Evolutionary conservation across 64 coral and sea anemone species (phyloP).

Genomic region (Astreopora myriophthalma): DNA sequence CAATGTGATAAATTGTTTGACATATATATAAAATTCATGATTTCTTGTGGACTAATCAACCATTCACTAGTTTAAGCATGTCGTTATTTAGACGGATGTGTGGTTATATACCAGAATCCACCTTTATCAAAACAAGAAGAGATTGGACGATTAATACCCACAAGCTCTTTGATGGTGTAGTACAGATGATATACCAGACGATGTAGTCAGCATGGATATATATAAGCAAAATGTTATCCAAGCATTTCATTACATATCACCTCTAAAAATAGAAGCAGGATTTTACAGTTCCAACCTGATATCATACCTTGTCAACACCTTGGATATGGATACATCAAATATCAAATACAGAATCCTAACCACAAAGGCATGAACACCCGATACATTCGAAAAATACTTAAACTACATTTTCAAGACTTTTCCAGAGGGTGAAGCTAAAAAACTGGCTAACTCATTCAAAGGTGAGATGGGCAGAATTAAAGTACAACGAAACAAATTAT

Average conservation of each 20-base stretch:
- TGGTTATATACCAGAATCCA: neutral
- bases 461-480: conserved; percentile 14
- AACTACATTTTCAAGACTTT: no score
- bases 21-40: no score
- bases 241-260: neutral
- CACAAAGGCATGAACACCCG: conserved; percentile 2
- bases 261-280: neutral
- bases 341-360: conserved; percentile 37
- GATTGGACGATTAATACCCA: neutral
- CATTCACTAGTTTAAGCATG: neutral
- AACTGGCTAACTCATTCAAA: conserved; percentile 24
- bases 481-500: conserved; percentile 15
- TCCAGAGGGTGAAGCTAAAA: no score
- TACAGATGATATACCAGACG: neutral
- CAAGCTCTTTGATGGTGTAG: neutral
- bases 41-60: no score
- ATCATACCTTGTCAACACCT: neutral
- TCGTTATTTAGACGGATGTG: neutral
- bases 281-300: neutral
- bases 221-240: neutral
- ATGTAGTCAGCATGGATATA: neutral
- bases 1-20: no score
- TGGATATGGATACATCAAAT: neutral
- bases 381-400: no score
- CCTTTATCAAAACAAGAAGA: neutral